A percentile compares a stretch with the other conserved stretches of the same genome.
Conservation (phyloP, 2,113 vertebrate genomes). For the Tachuris rubrigastra region DNA sequence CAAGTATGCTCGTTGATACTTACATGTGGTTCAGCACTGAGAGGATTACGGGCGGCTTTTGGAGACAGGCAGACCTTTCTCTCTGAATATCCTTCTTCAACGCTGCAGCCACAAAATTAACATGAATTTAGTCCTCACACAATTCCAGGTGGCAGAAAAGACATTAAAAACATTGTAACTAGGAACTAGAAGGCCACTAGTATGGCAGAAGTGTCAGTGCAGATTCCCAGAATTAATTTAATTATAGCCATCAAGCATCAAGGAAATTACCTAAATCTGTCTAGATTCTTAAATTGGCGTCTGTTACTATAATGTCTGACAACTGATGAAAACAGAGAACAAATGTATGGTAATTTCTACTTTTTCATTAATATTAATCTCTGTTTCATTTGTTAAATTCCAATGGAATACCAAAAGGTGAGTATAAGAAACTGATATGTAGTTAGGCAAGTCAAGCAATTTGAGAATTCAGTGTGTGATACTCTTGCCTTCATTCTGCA, state of each 20-base stretch:
- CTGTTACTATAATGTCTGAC: conserved; percentile 35
- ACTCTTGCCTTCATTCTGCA: background rate
- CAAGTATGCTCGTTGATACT: conserved; percentile 13
- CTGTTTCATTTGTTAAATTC: conserved; percentile 24
- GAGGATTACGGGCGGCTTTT: background rate
- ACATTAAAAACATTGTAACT: conserved; percentile 29
- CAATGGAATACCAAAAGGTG: conserved; percentile 15
- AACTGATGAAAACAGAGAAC: conserved; percentile 37
- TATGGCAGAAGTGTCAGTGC: background rate
- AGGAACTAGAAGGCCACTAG: background rate
- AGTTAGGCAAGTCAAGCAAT: background rate
- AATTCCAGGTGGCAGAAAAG: background rate
- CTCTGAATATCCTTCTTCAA: background rate
- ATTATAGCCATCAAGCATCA: conserved; percentile 31
- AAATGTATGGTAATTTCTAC: conserved; percentile 51
- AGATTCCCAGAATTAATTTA: conserved; percentile 59
- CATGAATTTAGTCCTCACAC: conserved; percentile 20
- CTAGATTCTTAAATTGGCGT: conserved; percentile 36
- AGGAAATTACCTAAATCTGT: conserved; percentile 53
- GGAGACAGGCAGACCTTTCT: background rate
- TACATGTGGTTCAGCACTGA: conserved; percentile 30
- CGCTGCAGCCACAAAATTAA: conserved; percentile 23
- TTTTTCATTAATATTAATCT: conserved; percentile 33
- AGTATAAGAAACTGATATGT: background rate
- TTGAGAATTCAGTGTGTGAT: background rate